A percentile compares a stretch with the other conserved stretches of the same genome.
These are phyloP conservation scores for Peromyscus melanophrys DNA, from an alignment of 2,797 vertebrate genomes.

Conservation along the genomic window DNA sequence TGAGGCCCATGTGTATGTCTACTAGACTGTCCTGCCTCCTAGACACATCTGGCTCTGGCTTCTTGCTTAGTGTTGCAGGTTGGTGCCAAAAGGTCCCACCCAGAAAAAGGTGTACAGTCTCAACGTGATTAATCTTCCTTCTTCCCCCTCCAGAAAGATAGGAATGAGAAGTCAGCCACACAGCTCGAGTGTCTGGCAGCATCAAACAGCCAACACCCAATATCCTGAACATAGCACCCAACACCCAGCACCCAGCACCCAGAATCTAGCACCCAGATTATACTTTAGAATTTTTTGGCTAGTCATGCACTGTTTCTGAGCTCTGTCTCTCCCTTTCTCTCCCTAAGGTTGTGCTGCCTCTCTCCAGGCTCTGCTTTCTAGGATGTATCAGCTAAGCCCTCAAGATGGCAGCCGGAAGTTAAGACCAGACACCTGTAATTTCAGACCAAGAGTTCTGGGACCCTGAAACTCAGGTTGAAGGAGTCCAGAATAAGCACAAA, in stretches of 20 bases:
- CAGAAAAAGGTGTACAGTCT: fast-evolving
- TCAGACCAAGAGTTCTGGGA: neutral
- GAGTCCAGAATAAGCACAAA: neutral
- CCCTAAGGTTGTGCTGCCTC: neutral
- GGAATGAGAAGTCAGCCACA: neutral
- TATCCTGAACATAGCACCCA: neutral
- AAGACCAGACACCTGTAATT: neutral
- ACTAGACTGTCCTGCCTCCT: neutral
- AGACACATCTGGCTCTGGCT: neutral
- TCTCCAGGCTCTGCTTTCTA: neutral
- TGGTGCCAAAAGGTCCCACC: neutral
- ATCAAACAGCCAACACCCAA: neutral
- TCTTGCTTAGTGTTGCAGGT: neutral
- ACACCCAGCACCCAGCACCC: neutral
- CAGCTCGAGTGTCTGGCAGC: fast-evolving
- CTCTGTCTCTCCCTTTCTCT: neutral
- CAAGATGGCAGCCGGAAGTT: no score
- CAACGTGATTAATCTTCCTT: neutral
- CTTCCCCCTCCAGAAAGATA: neutral
- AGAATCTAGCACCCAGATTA: no score
- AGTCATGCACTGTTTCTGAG: neutral
- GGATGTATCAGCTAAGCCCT: no score
- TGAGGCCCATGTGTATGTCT: no score
- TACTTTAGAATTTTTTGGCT: neutral
- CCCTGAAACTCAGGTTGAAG: neutral